phyloP scores from a whole-genome alignment of 2,797 vertebrate species.

The Artibeus jamaicensis region DNA sequence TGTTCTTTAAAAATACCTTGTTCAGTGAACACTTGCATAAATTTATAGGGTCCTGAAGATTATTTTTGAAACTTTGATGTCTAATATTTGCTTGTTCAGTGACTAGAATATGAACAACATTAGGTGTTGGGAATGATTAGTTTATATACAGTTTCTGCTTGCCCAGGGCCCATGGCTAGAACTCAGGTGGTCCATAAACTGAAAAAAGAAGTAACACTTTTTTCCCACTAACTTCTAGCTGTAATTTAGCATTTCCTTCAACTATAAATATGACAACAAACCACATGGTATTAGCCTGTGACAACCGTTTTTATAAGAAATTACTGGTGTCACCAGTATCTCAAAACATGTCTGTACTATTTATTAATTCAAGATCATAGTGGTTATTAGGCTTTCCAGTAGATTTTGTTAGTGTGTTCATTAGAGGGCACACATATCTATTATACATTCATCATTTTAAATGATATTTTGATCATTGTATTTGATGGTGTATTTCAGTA shows the following conservation, averaged over 20 bases:
- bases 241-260: neutral
- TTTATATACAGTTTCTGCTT: neutral
- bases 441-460: neutral
- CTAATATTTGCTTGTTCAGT: neutral
- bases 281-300: neutral
- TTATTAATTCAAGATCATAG: neutral
- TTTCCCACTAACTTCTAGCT: neutral
- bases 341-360: neutral
- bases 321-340: neutral
- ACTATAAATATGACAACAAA: neutral
- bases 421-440: neutral
- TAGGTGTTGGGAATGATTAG: neutral
- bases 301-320: neutral
- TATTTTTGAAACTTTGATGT: conserved; percentile 17
- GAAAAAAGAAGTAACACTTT: neutral
- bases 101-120: neutral
- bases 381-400: neutral
- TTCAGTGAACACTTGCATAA: neutral
- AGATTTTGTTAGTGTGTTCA: neutral
- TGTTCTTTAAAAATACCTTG: neutral
- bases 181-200: neutral
- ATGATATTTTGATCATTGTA: neutral
- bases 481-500: neutral
- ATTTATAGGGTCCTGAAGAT: neutral
- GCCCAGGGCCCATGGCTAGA: neutral